phyloP scores from a whole-genome alignment of 2,888 invertebrate genomes.

The Aporophyla lueneburgensis region DNA sequence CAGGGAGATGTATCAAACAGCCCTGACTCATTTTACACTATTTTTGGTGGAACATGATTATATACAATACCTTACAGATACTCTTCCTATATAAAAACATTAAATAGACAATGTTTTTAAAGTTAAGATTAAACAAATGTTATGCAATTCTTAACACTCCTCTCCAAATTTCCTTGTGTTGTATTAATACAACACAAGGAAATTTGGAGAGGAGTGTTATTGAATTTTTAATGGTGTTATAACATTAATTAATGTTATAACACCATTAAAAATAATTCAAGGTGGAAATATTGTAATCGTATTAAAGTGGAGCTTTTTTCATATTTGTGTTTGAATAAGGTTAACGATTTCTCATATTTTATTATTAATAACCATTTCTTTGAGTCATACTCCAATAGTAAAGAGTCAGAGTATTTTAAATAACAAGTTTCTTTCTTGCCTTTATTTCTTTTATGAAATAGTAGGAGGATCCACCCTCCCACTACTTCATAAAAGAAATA shows the following conservation, averaged over 20 bases:
- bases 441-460: too few species aligned
- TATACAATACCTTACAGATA: constrained; percentile 7
- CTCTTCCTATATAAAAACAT: constrained; percentile 5
- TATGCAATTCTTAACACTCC: constrained; percentile 20
- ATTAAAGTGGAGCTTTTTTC: too few species aligned
- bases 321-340: background rate
- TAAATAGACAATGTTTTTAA: constrained; percentile 4
- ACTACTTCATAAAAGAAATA: background rate
- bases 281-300: constrained; percentile 6
- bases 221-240: too few species aligned
- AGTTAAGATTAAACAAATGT: constrained; percentile 19
- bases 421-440: background rate
- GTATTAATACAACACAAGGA: too few species aligned
- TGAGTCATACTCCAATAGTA: background rate
- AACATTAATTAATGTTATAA: constrained; percentile 3
- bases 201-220: too few species aligned
- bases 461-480: background rate
- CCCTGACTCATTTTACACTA: constrained; percentile 10
- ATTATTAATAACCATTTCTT: background rate
- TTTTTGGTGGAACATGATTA: constrained; percentile 28
- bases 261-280: constrained; percentile 2
- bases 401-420: background rate
- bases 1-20: constrained; percentile 5
- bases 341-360: background rate
- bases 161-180: constrained; percentile 14